Evolutionary conservation across 2,797 vertebrate genomes (phyloP), one percentile per base, ranked within the genome.

Genomic region (Leptatherina wallacei): DNA sequence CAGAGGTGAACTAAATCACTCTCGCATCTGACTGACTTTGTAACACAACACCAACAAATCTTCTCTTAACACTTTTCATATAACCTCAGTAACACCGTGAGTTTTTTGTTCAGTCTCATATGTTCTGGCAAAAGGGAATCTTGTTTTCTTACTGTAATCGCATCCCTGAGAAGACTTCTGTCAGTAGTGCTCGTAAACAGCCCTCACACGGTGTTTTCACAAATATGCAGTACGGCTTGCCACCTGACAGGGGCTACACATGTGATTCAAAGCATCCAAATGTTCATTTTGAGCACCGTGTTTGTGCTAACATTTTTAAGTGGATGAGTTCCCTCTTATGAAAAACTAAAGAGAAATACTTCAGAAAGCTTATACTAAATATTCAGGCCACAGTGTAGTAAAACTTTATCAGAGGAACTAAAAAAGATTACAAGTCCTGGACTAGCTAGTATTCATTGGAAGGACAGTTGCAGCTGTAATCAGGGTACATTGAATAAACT

Each of bases 1-100:
- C 82, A 36, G 82, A 84, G 86, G 86, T 86, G 84, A 89, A 91
- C 89, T 83, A 75, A 87, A 76, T 57, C 29, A 42, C 78, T 42
- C 75, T 80, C 47, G 69, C 66, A 78, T 58, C 61, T 75, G 74
- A 47, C 65, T 75, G 69, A 44, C 71, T 85, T 61, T 38, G 54
- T 79, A 85, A 75, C 78, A 77, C 36, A 61, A n/a, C 51, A 60
- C 42, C 57, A 70, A 52, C 72, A 70, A 61, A 59, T 66, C 65
- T 40, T 71, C 65, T 58, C 69, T 76, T 76, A 83, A 82, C 61
- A 44, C 61, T 65, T 75, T 65, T 54, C 65, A 65, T 75, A 61
- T 52, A 67, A 62, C 62, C 73, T 64, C 44, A 83, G 63, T 77
- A 84, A 86, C 80, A 74, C 1, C 57, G 52, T 58, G 22, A 55